Conservation (phyloP, 2,888 invertebrate species). For the Melipona beecheii region DNA sequence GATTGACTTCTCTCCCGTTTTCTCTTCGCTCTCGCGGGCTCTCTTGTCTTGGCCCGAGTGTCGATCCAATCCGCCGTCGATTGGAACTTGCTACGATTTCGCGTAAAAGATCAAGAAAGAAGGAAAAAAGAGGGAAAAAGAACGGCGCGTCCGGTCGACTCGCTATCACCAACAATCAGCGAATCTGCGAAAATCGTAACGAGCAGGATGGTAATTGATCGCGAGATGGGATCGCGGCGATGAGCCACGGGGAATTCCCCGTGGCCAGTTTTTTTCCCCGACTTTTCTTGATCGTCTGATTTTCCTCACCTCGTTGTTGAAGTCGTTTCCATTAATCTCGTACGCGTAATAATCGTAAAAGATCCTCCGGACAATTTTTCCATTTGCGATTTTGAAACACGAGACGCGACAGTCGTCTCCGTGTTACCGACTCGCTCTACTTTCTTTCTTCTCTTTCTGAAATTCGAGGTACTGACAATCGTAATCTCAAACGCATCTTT, state of each 20-base stretch:
- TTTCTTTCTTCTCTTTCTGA: no score
- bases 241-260: constrained; percentile 38
- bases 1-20: constrained; percentile 57
- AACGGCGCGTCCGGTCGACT: constrained; percentile 4
- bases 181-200: constrained; percentile 50
- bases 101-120: constrained; percentile 7
- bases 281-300: neutral
- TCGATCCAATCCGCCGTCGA: constrained; percentile 36
- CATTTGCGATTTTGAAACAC: neutral
- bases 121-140: no score
- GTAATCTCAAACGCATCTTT: neutral
- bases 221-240: constrained; percentile 26
- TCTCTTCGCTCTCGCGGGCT: constrained; percentile 6
- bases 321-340: constrained; percentile 14
- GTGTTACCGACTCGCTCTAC: neutral
- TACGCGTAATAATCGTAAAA: neutral
- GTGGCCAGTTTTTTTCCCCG: constrained; percentile 24
- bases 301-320: constrained; percentile 22
- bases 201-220: constrained; percentile 39
- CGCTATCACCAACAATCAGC: constrained; percentile 33
- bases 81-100: constrained; percentile 58
- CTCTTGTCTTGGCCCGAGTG: neutral
- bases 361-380: neutral
- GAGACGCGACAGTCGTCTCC: neutral
- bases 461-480: neutral